phyloP scores from a whole-genome alignment of 2,113 vertebrate species.

The Melozone crissalis region DNA sequence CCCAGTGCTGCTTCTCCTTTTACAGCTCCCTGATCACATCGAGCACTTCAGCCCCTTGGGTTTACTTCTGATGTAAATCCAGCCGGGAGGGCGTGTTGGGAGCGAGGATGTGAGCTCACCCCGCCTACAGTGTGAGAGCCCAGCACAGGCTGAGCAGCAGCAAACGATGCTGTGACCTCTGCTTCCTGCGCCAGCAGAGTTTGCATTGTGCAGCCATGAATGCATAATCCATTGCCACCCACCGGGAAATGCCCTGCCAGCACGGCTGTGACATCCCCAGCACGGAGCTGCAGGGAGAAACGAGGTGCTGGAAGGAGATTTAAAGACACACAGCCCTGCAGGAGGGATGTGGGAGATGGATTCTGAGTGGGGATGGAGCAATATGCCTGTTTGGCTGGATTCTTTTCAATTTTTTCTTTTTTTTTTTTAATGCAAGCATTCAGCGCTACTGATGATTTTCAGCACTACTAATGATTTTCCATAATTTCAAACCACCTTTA shows the following conservation, averaged over 20 bases:
- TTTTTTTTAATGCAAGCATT: background rate
- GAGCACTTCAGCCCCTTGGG: rapidly evolving
- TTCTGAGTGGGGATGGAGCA: background rate
- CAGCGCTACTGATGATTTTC: background rate
- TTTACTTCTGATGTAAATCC: background rate
- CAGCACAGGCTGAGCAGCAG: background rate
- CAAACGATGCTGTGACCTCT: background rate
- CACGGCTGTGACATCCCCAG: background rate
- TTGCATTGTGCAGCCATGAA: background rate
- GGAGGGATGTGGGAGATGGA: background rate
- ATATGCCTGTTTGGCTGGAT: background rate
- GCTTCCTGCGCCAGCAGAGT: background rate
- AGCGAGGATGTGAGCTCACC: background rate
- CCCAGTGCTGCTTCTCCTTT: background rate
- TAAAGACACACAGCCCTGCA: background rate
- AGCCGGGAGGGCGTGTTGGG: rapidly evolving
- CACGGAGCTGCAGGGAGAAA: background rate
- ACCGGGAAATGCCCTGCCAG: background rate
- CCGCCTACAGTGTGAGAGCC: background rate
- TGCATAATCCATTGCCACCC: background rate
- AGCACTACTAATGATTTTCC: background rate
- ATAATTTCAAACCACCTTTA: background rate
- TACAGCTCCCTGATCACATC: background rate
- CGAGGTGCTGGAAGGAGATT: background rate
- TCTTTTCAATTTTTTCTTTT: background rate